A percentile compares a stretch with the other conserved stretches of the same genome.
phyloP scores from a whole-genome alignment of 2,113 vertebrate species.

The Ia io region DNA sequence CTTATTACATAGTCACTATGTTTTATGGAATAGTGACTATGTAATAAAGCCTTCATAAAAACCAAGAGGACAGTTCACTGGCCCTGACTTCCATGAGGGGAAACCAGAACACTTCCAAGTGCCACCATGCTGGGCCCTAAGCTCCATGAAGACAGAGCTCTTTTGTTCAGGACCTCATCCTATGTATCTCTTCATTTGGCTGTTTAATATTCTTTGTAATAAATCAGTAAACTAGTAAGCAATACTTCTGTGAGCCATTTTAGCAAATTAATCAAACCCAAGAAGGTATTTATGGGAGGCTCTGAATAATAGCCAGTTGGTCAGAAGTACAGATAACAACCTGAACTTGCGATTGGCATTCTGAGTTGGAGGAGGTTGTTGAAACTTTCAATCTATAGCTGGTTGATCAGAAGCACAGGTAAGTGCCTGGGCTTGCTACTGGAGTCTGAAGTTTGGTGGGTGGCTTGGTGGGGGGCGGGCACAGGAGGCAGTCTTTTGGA shows the following conservation, averaged over 20 bases:
- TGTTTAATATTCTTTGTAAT: background rate
- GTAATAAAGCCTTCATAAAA: background rate
- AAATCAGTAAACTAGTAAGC: background rate
- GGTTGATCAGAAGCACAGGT: background rate
- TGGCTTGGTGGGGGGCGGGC: background rate
- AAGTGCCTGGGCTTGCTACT: background rate
- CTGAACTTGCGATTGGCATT: background rate
- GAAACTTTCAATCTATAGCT: background rate
- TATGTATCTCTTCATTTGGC: background rate
- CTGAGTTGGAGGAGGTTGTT: background rate
- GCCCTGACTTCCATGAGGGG: background rate
- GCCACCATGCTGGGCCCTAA: background rate
- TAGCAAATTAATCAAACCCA: background rate
- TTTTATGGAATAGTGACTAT: background rate
- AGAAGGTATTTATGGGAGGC: background rate
- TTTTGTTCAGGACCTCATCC: background rate
- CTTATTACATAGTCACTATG: background rate
- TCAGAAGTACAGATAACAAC: background rate
- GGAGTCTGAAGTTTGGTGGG: background rate
- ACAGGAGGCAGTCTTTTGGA: background rate
- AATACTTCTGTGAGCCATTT: background rate
- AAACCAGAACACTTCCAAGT: background rate
- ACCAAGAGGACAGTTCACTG: background rate
- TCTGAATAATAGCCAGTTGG: background rate
- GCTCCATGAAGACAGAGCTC: background rate